Evolutionary conservation across 2,888 invertebrate genomes (phyloP).

Genomic region (Eilema sororculum): DNA sequence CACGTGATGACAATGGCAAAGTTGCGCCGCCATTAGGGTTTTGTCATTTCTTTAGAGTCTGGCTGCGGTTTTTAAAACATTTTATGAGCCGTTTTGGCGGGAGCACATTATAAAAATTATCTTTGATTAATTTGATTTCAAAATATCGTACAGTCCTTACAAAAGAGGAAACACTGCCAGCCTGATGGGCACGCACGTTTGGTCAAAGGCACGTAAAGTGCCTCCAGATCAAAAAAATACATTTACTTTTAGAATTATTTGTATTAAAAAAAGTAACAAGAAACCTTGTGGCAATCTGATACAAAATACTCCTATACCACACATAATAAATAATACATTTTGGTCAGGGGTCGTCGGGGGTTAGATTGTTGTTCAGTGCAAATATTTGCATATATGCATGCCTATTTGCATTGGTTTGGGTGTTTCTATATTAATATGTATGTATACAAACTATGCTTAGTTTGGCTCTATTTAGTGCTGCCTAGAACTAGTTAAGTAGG

Average conservation of each 20-base stretch:
- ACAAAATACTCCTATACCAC: not conserved
- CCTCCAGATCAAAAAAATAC: too few relatives aligned
- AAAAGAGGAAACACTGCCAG: too few relatives aligned
- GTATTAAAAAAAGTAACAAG: too few relatives aligned
- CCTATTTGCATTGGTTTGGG: not conserved
- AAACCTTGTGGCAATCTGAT: not conserved
- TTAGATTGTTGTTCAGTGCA: not conserved
- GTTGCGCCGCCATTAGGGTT: constrained; percentile 8
- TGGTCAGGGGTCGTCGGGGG: not conserved
- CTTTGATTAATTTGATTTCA: not conserved
- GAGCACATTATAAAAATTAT: not conserved
- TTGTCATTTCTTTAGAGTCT: not conserved
- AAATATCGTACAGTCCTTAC: not conserved
- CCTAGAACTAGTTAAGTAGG: not conserved
- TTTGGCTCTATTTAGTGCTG: not conserved
- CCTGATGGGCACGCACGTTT: too few relatives aligned
- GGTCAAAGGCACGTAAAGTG: too few relatives aligned
- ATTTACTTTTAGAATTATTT: too few relatives aligned
- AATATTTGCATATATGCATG: too few relatives aligned
- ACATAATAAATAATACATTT: not conserved
- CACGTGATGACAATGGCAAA: constrained; percentile 26
- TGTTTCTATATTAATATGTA: not conserved
- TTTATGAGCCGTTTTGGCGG: not conserved
- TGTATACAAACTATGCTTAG: not conserved
- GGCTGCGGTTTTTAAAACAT: not conserved